Percentiles rank a stretch among this genome's conserved stretches.
These are phyloP conservation scores for Stratiomys singularior DNA, from an alignment of 2,888 invertebrate genomes.

Conservation along the genomic window DNA sequence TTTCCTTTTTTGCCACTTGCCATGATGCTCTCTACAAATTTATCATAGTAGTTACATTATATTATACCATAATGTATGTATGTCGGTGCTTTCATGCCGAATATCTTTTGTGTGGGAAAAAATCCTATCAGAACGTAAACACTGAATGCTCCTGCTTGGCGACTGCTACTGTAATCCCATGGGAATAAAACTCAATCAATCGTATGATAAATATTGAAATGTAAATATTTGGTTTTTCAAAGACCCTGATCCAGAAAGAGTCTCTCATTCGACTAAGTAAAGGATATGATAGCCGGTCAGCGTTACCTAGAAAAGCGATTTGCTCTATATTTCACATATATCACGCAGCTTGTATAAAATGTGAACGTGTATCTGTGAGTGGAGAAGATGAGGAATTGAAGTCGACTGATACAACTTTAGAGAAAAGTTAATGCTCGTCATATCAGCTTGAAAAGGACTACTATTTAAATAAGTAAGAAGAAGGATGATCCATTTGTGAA, in stretches of 20 bases:
- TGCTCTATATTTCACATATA: too few relatives aligned
- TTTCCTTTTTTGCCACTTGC: neutral
- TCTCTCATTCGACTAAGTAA: too few relatives aligned
- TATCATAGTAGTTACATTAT: neutral
- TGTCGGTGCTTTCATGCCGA: too few relatives aligned
- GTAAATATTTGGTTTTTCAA: conserved; percentile 50
- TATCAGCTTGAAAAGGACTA: neutral
- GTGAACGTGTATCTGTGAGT: neutral
- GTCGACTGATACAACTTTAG: neutral
- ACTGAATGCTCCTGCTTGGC: neutral
- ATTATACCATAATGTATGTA: too few relatives aligned
- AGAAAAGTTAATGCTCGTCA: neutral
- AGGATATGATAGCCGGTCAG: too few relatives aligned
- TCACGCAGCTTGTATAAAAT: neutral
- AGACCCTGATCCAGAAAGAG: conserved; percentile 24
- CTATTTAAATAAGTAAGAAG: neutral
- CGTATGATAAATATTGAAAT: conserved; percentile 51
- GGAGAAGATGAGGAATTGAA: neutral
- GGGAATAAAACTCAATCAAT: conserved; percentile 46
- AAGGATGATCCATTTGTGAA: neutral
- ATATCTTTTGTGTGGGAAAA: too few relatives aligned
- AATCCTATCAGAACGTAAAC: neutral
- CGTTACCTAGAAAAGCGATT: too few relatives aligned
- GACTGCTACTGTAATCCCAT: neutral
- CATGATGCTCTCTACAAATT: conserved; percentile 5